Conservation (phyloP, 2,113 vertebrate species). For the Anguilla rostrata region DNA sequence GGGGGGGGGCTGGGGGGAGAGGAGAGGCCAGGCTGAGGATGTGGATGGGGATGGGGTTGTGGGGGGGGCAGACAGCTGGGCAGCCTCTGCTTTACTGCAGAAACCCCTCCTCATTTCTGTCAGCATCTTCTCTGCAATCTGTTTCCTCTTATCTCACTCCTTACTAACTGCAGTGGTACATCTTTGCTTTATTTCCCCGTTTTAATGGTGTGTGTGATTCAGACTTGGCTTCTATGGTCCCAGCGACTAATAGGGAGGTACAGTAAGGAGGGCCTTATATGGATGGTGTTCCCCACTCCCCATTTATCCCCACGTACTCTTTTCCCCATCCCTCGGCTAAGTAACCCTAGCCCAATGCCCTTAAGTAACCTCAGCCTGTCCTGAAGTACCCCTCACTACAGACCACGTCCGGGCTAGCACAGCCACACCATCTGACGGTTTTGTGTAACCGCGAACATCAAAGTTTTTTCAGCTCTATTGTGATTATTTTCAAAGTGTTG, state of each 20-base stretch:
- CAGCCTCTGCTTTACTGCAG: slow-evolving; percentile 35
- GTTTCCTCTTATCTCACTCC: slow-evolving; percentile 13
- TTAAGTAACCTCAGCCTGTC: slow-evolving; percentile 26
- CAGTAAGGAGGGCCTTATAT: not conserved
- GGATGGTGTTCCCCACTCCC: not conserved
- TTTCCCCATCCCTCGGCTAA: not conserved
- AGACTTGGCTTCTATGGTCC: not conserved
- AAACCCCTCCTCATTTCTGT: slow-evolving; percentile 22
- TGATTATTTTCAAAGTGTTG: slow-evolving; percentile 18
- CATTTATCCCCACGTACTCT: not conserved
- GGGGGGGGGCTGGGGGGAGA: slow-evolving; percentile 39
- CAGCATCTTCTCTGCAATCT: slow-evolving; percentile 37
- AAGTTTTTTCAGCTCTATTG: not conserved
- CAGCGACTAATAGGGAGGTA: not conserved
- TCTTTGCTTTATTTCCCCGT: slow-evolving; percentile 9
- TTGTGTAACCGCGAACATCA: slow-evolving; percentile 16
- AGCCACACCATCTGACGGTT: not conserved
- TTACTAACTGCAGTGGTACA: not conserved
- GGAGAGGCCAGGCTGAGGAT: slow-evolving; percentile 34
- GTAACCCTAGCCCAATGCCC: not conserved
- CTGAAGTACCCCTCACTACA: not conserved
- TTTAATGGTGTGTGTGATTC: slow-evolving; percentile 5
- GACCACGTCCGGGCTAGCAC: slow-evolving; percentile 14
- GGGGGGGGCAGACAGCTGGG: slow-evolving; percentile 38
- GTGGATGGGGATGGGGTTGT: slow-evolving; percentile 1